phyloP scores from a whole-genome alignment of 2,113 vertebrate species.

The Austrofundulus limnaeus region DNA sequence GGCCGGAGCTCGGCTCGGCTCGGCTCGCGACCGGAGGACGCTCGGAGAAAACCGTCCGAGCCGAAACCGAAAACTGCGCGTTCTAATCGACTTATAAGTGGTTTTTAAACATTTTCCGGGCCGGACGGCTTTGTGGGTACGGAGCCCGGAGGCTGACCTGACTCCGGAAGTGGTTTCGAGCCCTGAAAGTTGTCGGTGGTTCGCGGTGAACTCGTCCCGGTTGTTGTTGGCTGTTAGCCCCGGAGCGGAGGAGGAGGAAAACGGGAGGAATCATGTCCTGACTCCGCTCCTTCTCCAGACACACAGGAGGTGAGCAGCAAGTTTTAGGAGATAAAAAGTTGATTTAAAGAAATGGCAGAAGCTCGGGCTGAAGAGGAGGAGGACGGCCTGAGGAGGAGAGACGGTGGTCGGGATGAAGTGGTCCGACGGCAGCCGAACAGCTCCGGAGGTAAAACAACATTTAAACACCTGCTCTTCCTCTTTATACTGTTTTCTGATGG shows the following conservation, averaged over 20 bases:
- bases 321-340: background rate
- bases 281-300: constrained; percentile 13
- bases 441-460: constrained; percentile 53
- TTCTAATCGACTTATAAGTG: rapidly evolving
- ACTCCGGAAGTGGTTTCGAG: background rate
- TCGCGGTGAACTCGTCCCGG: constrained; percentile 22
- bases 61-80: too few relatives aligned
- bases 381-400: constrained; percentile 57
- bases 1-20: constrained; percentile 17
- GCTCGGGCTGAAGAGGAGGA: constrained; percentile 65
- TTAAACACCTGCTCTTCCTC: too few relatives aligned
- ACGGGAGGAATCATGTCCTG: constrained; percentile 14
- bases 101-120: background rate
- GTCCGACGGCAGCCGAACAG: constrained; percentile 49
- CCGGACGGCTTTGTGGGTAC: rapidly evolving
- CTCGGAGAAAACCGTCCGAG: constrained; percentile 13
- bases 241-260: constrained; percentile 2
- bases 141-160: rapidly evolving
- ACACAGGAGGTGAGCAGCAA: background rate
- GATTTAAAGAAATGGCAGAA: constrained; percentile 71
- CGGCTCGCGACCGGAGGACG: constrained; percentile 27
- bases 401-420: constrained; percentile 54
- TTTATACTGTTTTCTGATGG: too few relatives aligned
- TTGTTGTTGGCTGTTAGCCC: constrained; percentile 2
- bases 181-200: constrained; percentile 16